Percentiles rank a stretch among this genome's conserved stretches.
Evolutionary conservation across 2,113 vertebrate genomes (phyloP).

Genomic region (Indicator maculatus): DNA sequence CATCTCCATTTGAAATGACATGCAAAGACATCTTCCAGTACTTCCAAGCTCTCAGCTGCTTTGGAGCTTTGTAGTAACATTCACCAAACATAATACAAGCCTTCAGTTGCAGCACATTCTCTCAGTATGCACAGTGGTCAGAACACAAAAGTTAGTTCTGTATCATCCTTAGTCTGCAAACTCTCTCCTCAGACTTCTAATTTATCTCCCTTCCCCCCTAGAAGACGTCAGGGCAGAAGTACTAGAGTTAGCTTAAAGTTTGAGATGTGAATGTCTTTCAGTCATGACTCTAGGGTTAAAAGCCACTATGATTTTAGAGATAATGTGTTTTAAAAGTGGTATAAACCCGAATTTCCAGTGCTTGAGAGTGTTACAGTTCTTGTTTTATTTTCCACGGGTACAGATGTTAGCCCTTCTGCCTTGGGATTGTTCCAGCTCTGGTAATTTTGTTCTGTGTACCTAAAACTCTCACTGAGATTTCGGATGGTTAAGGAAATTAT

Average conservation of each 20-base stretch:
- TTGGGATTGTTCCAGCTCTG: conserved; percentile 30
- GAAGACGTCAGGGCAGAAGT: background rate
- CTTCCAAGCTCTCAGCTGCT: background rate
- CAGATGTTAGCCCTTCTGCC: conserved; percentile 53
- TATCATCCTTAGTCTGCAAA: background rate
- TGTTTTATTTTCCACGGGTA: conserved; percentile 9
- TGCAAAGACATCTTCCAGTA: background rate
- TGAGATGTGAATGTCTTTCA: background rate
- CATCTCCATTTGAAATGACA: background rate
- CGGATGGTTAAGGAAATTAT: conserved; percentile 11
- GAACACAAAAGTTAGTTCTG: background rate
- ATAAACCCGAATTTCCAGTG: conserved; percentile 2
- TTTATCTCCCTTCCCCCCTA: background rate
- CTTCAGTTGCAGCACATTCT: background rate
- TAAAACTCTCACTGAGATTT: conserved; percentile 47
- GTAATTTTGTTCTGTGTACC: conserved; percentile 12
- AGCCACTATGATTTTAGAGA: background rate
- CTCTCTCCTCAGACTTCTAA: background rate
- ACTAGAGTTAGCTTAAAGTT: background rate
- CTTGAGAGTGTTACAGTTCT: conserved; percentile 11
- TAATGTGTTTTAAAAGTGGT: background rate
- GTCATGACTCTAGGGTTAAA: background rate
- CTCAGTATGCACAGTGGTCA: background rate
- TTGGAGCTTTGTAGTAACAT: background rate
- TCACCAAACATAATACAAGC: background rate